Conservation (phyloP, 1,140 invertebrate species). For the Eciton burchellii region DNA sequence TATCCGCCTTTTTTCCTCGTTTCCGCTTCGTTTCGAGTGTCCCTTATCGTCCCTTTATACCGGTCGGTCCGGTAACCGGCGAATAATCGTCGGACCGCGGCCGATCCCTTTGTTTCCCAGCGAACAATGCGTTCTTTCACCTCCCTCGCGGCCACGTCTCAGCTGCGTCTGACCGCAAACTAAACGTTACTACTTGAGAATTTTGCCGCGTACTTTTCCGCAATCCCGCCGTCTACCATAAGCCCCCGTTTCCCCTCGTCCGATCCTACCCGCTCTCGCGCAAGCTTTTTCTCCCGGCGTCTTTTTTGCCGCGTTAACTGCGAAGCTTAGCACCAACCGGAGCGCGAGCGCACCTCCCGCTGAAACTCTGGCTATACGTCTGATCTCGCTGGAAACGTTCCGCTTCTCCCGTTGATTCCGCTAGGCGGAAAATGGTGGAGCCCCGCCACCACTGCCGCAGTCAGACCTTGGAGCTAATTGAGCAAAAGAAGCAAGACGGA, state of each 20-base stretch:
- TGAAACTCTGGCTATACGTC: conserved; percentile 40
- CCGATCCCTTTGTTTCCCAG: conserved; percentile 66
- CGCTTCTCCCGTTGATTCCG: conserved; percentile 43
- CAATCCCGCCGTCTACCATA: not conserved
- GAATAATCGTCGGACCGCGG: conserved; percentile 70
- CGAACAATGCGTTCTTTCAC: conserved; percentile 65
- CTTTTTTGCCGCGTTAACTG: conserved; percentile 54
- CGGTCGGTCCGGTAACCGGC: conserved; percentile 64
- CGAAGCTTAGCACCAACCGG: conserved; percentile 40
- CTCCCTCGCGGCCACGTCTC: not conserved
- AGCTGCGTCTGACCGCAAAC: conserved; percentile 63
- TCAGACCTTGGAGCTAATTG: conserved; percentile 50
- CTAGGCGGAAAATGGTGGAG: conserved; percentile 36
- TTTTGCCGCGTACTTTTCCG: conserved; percentile 34
- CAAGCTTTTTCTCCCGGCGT: not conserved
- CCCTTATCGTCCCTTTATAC: conserved; percentile 47
- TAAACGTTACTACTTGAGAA: conserved; percentile 69
- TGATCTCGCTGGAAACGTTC: conserved; percentile 46
- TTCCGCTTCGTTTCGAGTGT: conserved; percentile 52
- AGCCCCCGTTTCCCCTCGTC: not conserved
- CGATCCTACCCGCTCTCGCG: not conserved
- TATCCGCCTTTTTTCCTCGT: conserved; percentile 57
- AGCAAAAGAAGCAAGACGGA: conserved; percentile 50
- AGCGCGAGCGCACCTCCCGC: conserved; percentile 17
- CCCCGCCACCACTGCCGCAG: conserved; percentile 12